Conservation (phyloP, 2,113 vertebrate genomes). For the Vulpes lagopus region DNA sequence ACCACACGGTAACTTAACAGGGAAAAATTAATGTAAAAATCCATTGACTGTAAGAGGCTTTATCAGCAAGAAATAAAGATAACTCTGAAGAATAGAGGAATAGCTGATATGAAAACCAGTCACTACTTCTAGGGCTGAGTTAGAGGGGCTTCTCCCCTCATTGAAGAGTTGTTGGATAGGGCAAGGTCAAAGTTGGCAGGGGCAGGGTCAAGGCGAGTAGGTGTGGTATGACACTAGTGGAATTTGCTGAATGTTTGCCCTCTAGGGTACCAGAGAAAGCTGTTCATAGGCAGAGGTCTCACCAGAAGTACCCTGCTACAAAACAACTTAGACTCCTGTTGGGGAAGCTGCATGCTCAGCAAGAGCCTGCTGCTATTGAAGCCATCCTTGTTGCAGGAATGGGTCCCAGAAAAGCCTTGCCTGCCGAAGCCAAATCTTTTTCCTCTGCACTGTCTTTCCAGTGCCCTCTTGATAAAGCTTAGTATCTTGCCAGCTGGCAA, state of each 20-base stretch:
- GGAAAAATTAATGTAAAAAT: not conserved
- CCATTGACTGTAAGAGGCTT: not conserved
- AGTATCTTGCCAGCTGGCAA: not conserved
- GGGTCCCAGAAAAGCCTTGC: not conserved
- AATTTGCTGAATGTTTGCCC: not conserved
- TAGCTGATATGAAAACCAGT: not conserved
- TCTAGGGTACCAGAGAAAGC: not conserved
- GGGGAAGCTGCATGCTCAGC: not conserved
- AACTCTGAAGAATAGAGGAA: not conserved
- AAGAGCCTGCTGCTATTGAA: not conserved
- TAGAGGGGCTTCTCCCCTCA: not conserved
- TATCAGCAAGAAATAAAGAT: constrained; percentile 23
- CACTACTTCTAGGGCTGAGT: not conserved
- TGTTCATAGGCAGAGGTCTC: not conserved
- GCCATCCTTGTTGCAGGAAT: not conserved
- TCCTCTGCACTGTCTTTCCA: not conserved
- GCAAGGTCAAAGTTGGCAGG: not conserved
- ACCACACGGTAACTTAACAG: not conserved
- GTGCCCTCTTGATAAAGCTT: not conserved
- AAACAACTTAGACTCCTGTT: not conserved
- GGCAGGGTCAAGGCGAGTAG: not conserved
- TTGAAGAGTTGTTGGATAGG: not conserved
- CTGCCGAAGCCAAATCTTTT: not conserved
- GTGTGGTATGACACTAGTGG: not conserved
- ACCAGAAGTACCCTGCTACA: not conserved